Evolutionary conservation across 1,140 invertebrate genomes (phyloP).

Genomic region (Acromyrmex charruanus): DNA sequence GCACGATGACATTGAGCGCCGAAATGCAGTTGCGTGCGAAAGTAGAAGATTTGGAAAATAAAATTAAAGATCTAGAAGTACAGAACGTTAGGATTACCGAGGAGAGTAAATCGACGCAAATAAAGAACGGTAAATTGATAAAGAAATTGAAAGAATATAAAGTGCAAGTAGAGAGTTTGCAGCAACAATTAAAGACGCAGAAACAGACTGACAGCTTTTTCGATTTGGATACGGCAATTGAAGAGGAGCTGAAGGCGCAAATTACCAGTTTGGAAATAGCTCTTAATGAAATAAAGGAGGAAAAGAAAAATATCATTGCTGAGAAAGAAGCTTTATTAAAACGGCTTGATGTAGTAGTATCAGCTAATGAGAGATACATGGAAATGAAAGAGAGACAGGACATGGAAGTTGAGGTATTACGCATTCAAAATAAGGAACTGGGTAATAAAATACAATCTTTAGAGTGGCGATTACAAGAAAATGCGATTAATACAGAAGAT

Average conservation of each 20-base stretch:
- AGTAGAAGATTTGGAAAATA: slow-evolving; percentile 85
- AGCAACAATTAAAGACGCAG: slow-evolving; percentile 86
- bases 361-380: slow-evolving; percentile 92
- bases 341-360: slow-evolving; percentile 91
- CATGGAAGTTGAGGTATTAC: slow-evolving; percentile 89
- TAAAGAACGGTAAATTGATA: slow-evolving; percentile 90
- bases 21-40: slow-evolving; percentile 78
- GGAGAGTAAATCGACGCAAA: slow-evolving; percentile 88
- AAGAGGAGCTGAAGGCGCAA: slow-evolving; percentile 91
- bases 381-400: slow-evolving; percentile 94
- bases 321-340: slow-evolving; percentile 91
- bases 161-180: slow-evolving; percentile 88
- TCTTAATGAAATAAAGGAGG: slow-evolving; percentile 87
- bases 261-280: slow-evolving; percentile 89
- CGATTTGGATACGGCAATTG: slow-evolving; percentile 91
- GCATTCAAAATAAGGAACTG: slow-evolving; percentile 90
- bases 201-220: slow-evolving; percentile 87
- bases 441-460: slow-evolving; percentile 88
- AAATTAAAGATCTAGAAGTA: slow-evolving; percentile 85
- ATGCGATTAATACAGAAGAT: neutral
- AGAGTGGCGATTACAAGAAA: slow-evolving; percentile 74
- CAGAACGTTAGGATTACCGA: slow-evolving; percentile 86
- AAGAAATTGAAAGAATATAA: slow-evolving; percentile 93
- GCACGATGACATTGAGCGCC: slow-evolving; percentile 49
- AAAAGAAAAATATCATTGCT: slow-evolving; percentile 87